Evolutionary conservation across 2,888 invertebrate genomes (phyloP).

Genomic region (Leptopilina drosophilae): DNA sequence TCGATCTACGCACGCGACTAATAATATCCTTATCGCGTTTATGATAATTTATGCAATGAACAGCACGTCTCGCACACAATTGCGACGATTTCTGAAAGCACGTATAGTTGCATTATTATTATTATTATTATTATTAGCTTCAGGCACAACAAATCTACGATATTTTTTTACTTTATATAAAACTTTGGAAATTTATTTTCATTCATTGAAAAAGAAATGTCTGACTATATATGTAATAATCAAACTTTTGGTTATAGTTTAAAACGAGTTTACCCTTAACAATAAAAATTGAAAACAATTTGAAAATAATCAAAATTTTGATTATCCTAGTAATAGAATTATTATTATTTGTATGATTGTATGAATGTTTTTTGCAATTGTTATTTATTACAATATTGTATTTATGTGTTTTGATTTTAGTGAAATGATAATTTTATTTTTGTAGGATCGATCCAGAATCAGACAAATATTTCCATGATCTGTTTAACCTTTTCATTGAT

Average conservation of each 20-base stretch:
- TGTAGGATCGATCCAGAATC: conserved; percentile 71
- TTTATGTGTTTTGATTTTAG: neutral
- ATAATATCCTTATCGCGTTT: conserved; percentile 56
- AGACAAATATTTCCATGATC: conserved; percentile 70
- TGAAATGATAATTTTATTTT: conserved; percentile 55
- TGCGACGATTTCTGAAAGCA: conserved; percentile 20
- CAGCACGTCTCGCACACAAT: conserved; percentile 20
- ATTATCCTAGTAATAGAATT: too few relatives aligned
- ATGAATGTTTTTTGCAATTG: neutral
- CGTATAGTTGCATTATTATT: neutral
- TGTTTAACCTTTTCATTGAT: conserved; percentile 69
- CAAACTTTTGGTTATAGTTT: too few relatives aligned
- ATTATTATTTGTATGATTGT: neutral
- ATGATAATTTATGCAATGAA: conserved; percentile 48
- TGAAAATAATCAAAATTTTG: too few relatives aligned
- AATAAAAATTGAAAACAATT: too few relatives aligned
- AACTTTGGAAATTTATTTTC: neutral
- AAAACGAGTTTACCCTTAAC: too few relatives aligned
- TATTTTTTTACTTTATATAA: conserved; percentile 19
- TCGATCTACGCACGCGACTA: conserved; percentile 53
- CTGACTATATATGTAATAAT: too few relatives aligned
- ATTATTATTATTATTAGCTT: conserved; percentile 6
- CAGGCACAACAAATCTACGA: neutral
- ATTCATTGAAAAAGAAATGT: too few relatives aligned
- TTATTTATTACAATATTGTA: neutral